phyloP scores from a whole-genome alignment of 1,140 invertebrate species.

The Caenorhabditis tropicalis region DNA sequence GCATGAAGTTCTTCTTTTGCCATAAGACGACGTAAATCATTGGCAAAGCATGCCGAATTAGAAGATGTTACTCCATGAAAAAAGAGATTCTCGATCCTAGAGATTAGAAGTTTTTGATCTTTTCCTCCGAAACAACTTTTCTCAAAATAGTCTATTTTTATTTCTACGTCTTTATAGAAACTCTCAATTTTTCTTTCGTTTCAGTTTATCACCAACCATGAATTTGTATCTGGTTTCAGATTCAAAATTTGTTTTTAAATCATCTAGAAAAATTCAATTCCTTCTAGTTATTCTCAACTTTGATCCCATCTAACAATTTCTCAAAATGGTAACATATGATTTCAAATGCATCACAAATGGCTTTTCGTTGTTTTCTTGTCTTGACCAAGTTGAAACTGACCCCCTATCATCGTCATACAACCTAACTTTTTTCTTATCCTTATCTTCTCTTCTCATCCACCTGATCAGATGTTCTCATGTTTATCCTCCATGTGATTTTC shows the following conservation, averaged over 20 bases:
- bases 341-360: slow-evolving; percentile 9
- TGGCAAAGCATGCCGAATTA: neutral
- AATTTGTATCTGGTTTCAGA: no score
- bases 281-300: no score
- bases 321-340: neutral
- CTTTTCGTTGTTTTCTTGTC: neutral
- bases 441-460: neutral
- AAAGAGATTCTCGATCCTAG: neutral
- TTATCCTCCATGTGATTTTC: slow-evolving; percentile 21
- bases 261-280: no score
- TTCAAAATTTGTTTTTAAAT: no score
- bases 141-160: no score
- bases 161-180: no score
- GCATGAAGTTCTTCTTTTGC: slow-evolving; percentile 9
- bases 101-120: no score
- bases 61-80: neutral
- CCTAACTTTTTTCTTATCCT: neutral
- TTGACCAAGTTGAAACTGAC: slow-evolving; percentile 32
- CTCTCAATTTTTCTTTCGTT: no score
- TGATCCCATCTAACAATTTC: no score
- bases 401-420: neutral
- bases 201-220: no score
- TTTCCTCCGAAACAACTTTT: no score
- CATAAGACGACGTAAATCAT: slow-evolving; percentile 20
- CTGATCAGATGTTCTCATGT: slow-evolving; percentile 41